Evolutionary conservation across 2,797 vertebrate genomes (phyloP).

Genomic region (Coreius guichenoti): DNA sequence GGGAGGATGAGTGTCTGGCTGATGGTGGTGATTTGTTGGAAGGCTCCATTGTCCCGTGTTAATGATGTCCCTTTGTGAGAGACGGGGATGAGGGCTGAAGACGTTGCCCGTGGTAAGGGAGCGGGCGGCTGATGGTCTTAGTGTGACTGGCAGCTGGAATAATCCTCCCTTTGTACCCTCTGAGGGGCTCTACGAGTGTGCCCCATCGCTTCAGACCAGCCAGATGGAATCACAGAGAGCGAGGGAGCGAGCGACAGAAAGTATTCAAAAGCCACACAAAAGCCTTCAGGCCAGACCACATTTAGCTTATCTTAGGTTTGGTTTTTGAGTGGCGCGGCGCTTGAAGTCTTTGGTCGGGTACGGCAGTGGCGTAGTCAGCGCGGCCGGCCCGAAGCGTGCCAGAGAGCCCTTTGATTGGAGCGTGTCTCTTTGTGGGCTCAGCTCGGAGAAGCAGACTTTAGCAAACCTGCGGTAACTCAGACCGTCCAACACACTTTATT

Average conservation of each 20-base stretch:
- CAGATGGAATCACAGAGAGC: constrained; percentile 74
- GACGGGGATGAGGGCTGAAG: constrained; percentile 76
- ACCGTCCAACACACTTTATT: constrained; percentile 50
- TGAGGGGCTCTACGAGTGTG: constrained; percentile 78
- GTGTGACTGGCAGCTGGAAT: constrained; percentile 88
- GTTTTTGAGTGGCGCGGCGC: constrained; percentile 43
- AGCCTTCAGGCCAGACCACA: constrained; percentile 63
- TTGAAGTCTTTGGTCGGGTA: constrained; percentile 58
- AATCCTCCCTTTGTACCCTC: constrained; percentile 85
- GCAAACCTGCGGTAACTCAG: constrained; percentile 39
- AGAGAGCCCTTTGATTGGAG: constrained; percentile 69
- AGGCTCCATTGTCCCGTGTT: constrained; percentile 77
- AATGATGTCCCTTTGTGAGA: constrained; percentile 82
- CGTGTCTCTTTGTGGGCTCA: constrained; percentile 38
- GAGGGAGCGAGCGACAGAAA: constrained; percentile 39
- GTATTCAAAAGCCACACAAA: constrained; percentile 63
- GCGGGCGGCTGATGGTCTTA: constrained; percentile 83
- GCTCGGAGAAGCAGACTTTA: constrained; percentile 7
- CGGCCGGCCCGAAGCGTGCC: constrained; percentile 70
- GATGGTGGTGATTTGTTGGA: constrained; percentile 72
- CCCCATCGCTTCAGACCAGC: constrained; percentile 76
- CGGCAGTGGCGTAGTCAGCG: constrained; percentile 64
- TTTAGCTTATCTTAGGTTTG: constrained; percentile 59
- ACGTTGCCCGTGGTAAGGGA: constrained; percentile 76
- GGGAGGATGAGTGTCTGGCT: constrained; percentile 57